Base-by-base conservation (phyloP, 1,140 invertebrate genomes). In the Yoshiicerus persimilis region DNA sequence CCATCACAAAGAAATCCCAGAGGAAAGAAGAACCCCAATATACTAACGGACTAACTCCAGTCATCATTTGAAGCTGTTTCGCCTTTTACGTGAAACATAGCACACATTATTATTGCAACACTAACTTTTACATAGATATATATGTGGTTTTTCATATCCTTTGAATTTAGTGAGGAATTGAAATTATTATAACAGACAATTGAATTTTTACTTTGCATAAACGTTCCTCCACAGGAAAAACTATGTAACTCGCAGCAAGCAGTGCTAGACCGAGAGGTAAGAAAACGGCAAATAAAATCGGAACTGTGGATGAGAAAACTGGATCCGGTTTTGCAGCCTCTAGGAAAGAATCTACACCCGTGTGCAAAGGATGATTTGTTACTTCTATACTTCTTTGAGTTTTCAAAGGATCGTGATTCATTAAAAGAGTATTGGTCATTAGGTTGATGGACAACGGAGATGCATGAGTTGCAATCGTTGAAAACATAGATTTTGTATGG, bases 31-130 rank as follows among this genome's bases (percentile, higher is more conserved):
- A 86, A 0, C 25, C 80, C 96, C 96, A 97, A 92, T 95, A 96
- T 1, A 94, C 94, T 23, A 94, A 92, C 0, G 95, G 94, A 66
- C 95, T 94, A 0, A 96, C 95, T 5, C 97, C 96, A 75, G 96
- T 96, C 27, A 97, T 96, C 91, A 96, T 94, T 92, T 96, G 95
- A 16, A 96, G 92, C 89, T 96, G 95, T 91, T 96, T 96, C 30
- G 94, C 94, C 91, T 94, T 36, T 10, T 87, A 11, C 9, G 39
- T n/a, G n/a, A n/a, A n/a, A n/a, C n/a, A n/a, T n/a, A n/a, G n/a
- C n/a, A n/a, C n/a, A n/a, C n/a, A n/a, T n/a, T n/a, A n/a, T n/a
- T n/a, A n/a, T n/a, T n/a, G n/a, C n/a, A n/a, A n/a, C n/a, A n/a
- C n/a, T n/a, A n/a, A n/a, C n/a, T n/a, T n/a, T n/a, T n/a, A n/a